Evolutionary conservation across 2,888 invertebrate genomes (phyloP).

Genomic region (Tribolium freemani): DNA sequence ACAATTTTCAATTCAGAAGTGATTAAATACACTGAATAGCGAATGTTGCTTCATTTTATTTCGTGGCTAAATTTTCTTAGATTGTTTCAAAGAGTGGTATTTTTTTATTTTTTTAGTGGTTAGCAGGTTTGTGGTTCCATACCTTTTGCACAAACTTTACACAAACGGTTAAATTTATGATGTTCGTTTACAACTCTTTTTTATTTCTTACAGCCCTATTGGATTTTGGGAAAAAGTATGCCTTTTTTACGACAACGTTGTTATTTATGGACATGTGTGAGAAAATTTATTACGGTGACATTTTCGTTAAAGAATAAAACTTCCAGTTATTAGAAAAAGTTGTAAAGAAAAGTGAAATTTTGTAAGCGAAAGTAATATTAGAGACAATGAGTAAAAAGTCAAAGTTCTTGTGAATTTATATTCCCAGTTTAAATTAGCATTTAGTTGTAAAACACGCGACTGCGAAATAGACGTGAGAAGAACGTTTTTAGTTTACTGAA

Average conservation of each 20-base stretch:
- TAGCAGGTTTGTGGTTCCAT: too few relatives aligned
- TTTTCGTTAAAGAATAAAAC: slow-evolving; percentile 6
- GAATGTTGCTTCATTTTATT: too few relatives aligned
- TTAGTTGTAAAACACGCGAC: slow-evolving; percentile 16
- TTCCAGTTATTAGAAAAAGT: not conserved
- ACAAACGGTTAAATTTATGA: slow-evolving; percentile 21
- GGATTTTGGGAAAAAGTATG: slow-evolving; percentile 25
- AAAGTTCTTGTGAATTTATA: not conserved
- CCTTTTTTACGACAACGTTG: slow-evolving; percentile 12
- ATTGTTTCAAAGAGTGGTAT: too few relatives aligned
- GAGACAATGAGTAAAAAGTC: not conserved
- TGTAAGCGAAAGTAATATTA: not conserved
- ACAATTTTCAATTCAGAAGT: too few relatives aligned
- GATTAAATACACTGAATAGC: too few relatives aligned
- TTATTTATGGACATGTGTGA: slow-evolving; percentile 17
- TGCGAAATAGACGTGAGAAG: slow-evolving; percentile 2
- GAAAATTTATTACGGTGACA: slow-evolving; percentile 7
- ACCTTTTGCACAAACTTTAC: not conserved
- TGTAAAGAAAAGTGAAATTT: not conserved
- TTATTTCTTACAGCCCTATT: slow-evolving; percentile 26
- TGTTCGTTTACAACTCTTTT: slow-evolving; percentile 24
- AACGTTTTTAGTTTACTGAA: slow-evolving; percentile 9
- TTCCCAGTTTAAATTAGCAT: slow-evolving; percentile 7
- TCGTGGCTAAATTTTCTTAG: too few relatives aligned
- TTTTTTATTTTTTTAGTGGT: too few relatives aligned